Evolutionary conservation across 2,888 invertebrate species (phyloP).

Genomic region (Alsophila aescularia): DNA sequence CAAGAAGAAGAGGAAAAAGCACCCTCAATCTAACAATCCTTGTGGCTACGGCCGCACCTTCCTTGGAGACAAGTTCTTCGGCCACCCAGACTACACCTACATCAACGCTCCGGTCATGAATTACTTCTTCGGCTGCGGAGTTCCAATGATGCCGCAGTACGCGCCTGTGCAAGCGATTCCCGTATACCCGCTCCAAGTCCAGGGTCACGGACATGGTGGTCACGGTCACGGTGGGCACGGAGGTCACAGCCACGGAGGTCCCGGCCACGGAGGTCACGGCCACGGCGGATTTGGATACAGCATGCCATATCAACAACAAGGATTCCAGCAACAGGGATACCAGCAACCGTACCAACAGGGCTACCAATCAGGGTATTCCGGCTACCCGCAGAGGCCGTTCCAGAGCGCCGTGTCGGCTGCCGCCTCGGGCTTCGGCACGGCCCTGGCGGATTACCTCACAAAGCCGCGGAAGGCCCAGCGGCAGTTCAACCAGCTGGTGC

Average conservation of each 20-base stretch:
- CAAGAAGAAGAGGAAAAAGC: conserved; percentile 66
- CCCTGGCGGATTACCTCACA: conserved; percentile 73
- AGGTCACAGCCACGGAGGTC: conserved; percentile 31
- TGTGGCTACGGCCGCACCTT: conserved; percentile 62
- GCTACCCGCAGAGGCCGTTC: conserved; percentile 55
- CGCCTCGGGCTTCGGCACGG: conserved; percentile 81
- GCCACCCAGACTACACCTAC: conserved; percentile 65
- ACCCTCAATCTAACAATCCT: conserved; percentile 55
- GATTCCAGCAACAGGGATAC: conserved; percentile 39
- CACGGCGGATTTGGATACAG: conserved; percentile 24
- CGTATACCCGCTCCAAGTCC: conserved; percentile 37
- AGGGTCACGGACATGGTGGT: conserved; percentile 45
- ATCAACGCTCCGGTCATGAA: conserved; percentile 74
- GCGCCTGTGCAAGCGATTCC: conserved; percentile 34
- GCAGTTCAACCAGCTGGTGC: conserved; percentile 66
- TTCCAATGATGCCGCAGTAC: conserved; percentile 37
- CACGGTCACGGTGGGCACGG: conserved; percentile 37
- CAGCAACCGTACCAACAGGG: conserved; percentile 53
- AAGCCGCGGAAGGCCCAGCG: conserved; percentile 67
- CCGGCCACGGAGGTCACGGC: conserved; percentile 8
- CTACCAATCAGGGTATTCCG: conserved; percentile 31
- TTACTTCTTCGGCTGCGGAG: conserved; percentile 72
- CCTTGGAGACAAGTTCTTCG: conserved; percentile 54
- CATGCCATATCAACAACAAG: conserved; percentile 25
- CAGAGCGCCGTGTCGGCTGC: conserved; percentile 69